Evolutionary conservation across 2,888 invertebrate species (phyloP).

Genomic region (Erebia epiphron): DNA sequence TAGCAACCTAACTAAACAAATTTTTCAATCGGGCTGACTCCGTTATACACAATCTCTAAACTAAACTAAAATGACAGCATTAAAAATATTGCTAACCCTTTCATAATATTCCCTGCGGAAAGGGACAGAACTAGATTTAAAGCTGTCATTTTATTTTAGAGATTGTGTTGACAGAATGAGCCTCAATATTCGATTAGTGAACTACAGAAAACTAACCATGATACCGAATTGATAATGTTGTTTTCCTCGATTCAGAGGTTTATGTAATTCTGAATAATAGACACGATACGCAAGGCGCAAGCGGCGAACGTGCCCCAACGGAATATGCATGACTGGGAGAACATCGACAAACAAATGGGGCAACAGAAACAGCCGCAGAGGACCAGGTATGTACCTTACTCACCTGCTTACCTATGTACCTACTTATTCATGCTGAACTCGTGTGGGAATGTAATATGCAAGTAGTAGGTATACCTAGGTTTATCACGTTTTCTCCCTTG

Average conservation of each 20-base stretch:
- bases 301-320: constrained; percentile 66
- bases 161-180: too few species aligned
- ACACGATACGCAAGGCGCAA: constrained; percentile 71
- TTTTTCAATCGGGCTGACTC: too few species aligned
- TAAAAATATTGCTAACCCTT: too few species aligned
- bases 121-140: too few species aligned
- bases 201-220: too few species aligned
- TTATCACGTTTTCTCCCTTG: not conserved
- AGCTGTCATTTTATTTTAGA: too few species aligned
- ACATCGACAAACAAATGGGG: constrained; percentile 66
- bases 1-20: too few species aligned
- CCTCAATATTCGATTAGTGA: too few species aligned
- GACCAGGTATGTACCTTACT: constrained; percentile 54
- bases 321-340: constrained; percentile 77
- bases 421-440: constrained; percentile 1
- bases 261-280: constrained; percentile 46
- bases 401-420: not conserved
- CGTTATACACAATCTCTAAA: too few species aligned
- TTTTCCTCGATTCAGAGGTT: not conserved
- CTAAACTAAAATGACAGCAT: too few species aligned
- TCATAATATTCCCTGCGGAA: too few species aligned
- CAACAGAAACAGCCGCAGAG: constrained; percentile 55
- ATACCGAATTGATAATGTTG: not conserved
- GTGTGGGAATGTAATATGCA: not conserved
- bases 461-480: not conserved